These are phyloP conservation scores for Xenopus petersii DNA, from an alignment of 2,797 vertebrate species.

Conservation along the genomic window DNA sequence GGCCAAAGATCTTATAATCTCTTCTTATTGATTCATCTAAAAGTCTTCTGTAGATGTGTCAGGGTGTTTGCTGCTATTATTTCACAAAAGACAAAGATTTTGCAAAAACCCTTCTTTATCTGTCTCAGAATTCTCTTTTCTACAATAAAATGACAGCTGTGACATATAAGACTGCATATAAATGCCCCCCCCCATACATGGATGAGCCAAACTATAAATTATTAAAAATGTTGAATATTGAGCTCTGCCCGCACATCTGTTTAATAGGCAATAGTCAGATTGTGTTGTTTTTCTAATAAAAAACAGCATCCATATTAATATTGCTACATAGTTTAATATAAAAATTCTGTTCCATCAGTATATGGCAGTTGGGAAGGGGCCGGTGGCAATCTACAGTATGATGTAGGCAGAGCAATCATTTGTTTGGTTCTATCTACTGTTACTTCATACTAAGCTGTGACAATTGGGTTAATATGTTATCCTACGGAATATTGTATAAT, in stretches of 20 bases:
- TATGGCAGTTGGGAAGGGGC: background rate
- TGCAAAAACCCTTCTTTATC: too few species aligned
- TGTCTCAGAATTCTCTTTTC: background rate
- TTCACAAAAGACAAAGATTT: too few species aligned
- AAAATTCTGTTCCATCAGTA: conserved; percentile 1
- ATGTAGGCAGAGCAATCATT: too few species aligned
- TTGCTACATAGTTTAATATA: conserved; percentile 15
- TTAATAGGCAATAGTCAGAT: background rate
- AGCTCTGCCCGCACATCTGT: background rate
- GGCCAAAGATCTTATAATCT: too few species aligned
- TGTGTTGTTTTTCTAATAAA: background rate
- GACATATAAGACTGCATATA: background rate
- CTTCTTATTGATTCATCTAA: too few species aligned
- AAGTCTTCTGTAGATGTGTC: too few species aligned
- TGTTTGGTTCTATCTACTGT: too few species aligned
- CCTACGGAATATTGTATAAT: too few species aligned
- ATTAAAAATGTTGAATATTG: conserved; percentile 7
- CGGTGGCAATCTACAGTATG: too few species aligned
- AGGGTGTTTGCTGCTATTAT: too few species aligned
- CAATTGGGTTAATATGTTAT: too few species aligned
- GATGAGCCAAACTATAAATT: background rate
- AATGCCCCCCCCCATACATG: background rate
- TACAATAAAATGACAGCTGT: background rate
- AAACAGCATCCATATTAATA: conserved; percentile 19
- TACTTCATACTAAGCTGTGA: too few species aligned